Evolutionary conservation across 2,888 invertebrate species (phyloP).

Genomic region (Neocrepidodera transversa): DNA sequence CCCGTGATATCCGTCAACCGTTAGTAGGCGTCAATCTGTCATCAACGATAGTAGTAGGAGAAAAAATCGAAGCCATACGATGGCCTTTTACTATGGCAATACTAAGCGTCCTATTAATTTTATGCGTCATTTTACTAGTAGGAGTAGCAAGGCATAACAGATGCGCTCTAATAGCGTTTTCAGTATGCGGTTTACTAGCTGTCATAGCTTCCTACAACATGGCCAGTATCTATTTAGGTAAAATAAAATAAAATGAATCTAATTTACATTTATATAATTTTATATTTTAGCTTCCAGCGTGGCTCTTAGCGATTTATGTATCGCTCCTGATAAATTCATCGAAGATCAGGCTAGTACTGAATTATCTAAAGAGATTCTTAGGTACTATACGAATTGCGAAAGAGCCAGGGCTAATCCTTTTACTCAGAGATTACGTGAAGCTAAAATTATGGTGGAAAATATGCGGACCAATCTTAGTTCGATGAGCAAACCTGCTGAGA

Average conservation of each 20-base stretch:
- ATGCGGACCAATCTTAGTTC: slow-evolving; percentile 63
- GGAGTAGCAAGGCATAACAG: slow-evolving; percentile 89
- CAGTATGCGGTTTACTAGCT: slow-evolving; percentile 84
- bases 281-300: slow-evolving; percentile 70
- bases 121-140: slow-evolving; percentile 87
- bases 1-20: slow-evolving; percentile 73
- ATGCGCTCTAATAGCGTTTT: slow-evolving; percentile 88
- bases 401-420: slow-evolving; percentile 80
- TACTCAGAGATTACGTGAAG: slow-evolving; percentile 81
- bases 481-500: slow-evolving; percentile 63
- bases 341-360: slow-evolving; percentile 57
- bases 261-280: too few species aligned
- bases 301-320: slow-evolving; percentile 77
- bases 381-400: slow-evolving; percentile 80
- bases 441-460: slow-evolving; percentile 60
- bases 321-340: slow-evolving; percentile 67
- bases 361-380: slow-evolving; percentile 56
- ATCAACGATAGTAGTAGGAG: slow-evolving; percentile 66
- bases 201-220: slow-evolving; percentile 90
- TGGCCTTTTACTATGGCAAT: slow-evolving; percentile 93
- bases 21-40: slow-evolving; percentile 75
- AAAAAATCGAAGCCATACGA: slow-evolving; percentile 74
- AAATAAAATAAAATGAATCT: too few species aligned
- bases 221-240: slow-evolving; percentile 78
- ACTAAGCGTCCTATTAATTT: slow-evolving; percentile 82